Conservation (phyloP, 2,888 invertebrate genomes). For the Gymnoscelis rufifasciata region DNA sequence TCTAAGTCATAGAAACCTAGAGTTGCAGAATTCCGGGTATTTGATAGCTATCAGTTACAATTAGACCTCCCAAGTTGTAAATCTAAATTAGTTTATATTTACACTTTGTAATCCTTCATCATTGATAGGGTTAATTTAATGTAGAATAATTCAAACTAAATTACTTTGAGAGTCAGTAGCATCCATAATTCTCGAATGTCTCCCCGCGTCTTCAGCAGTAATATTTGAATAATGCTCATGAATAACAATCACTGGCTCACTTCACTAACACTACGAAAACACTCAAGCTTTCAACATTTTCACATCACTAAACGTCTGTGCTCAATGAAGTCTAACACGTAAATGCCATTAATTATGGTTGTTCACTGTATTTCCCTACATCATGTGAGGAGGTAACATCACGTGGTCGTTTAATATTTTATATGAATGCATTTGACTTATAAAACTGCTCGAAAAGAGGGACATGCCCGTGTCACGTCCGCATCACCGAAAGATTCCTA, state of each 20-base stretch:
- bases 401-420: constrained; percentile 5
- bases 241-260: constrained; percentile 17
- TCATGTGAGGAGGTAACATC: constrained; percentile 1
- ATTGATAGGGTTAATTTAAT: neutral
- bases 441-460: constrained; percentile 13
- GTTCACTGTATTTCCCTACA: constrained; percentile 9
- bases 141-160: neutral
- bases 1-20: no score
- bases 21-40: no score
- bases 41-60: no score
- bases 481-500: constrained; percentile 16
- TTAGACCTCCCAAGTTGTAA: no score
- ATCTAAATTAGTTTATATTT: no score
- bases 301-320: constrained; percentile 17
- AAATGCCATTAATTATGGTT: constrained; percentile 18
- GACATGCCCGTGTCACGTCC: constrained; percentile 27
- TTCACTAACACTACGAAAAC: constrained; percentile 10
- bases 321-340: constrained; percentile 17
- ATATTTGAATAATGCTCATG: constrained; percentile 18
- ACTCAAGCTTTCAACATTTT: constrained; percentile 17
- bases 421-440: constrained; percentile 10
- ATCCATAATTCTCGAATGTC: constrained; percentile 23
- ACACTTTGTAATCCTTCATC: no score
- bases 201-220: constrained; percentile 15
- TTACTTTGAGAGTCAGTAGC: constrained; percentile 16